phyloP scores from a whole-genome alignment of 2,113 vertebrate genomes.

The Rhipidura dahli region DNA sequence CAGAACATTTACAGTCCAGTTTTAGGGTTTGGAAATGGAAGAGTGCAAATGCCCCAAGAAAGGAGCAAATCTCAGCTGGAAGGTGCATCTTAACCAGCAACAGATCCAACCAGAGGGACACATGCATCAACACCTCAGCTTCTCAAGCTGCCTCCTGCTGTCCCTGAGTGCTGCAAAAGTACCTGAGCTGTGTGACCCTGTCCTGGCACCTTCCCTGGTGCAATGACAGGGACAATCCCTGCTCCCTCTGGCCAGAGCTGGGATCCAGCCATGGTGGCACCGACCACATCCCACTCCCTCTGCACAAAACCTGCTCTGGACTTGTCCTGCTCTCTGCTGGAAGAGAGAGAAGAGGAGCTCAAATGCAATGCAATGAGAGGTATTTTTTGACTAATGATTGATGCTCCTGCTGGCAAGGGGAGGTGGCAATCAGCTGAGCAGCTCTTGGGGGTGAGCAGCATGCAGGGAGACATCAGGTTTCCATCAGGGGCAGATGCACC shows the following conservation, averaged over 20 bases:
- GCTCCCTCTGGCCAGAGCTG: neutral
- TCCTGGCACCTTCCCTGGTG: neutral
- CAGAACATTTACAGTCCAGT: neutral
- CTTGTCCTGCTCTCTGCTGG: neutral
- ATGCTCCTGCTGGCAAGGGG: neutral
- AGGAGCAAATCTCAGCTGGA: neutral
- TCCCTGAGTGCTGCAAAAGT: neutral
- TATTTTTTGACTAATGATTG: neutral
- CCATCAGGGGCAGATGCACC: neutral
- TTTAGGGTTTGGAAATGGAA: neutral
- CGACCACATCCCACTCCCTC: neutral
- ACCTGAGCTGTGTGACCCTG: neutral
- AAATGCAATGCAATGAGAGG: neutral
- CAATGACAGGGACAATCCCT: neutral
- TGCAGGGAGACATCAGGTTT: neutral
- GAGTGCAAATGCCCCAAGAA: neutral
- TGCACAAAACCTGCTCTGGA: neutral
- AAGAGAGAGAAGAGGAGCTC: neutral
- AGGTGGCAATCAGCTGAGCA: slow-evolving; percentile 15
- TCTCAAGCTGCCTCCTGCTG: neutral
- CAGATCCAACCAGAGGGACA: neutral
- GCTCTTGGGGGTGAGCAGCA: neutral
- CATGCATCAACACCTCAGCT: neutral
- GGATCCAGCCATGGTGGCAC: neutral
- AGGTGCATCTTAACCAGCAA: neutral